phyloP scores from a whole-genome alignment of 1,140 invertebrate species.

The Condylostylus longicornis region DNA sequence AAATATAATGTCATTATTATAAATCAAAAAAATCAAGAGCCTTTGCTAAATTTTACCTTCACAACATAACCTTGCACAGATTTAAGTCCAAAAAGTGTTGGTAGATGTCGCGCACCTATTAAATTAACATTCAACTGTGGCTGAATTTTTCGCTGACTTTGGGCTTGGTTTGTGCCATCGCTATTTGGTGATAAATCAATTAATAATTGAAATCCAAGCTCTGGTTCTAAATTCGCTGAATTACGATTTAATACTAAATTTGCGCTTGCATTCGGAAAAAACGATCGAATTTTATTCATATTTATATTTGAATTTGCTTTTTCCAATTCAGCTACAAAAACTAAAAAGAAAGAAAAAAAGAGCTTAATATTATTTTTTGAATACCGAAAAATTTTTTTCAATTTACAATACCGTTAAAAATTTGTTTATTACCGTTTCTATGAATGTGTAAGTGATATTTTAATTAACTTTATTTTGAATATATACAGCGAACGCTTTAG shows the following conservation, averaged over 20 bases:
- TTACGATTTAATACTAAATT: conserved; percentile 9
- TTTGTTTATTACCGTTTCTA: too few species aligned
- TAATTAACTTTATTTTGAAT: too few species aligned
- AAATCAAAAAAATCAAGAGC: conserved; percentile 7
- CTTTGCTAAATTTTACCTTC: conserved; percentile 37
- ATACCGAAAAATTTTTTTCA: too few species aligned
- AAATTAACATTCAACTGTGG: conserved; percentile 46
- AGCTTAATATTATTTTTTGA: too few species aligned
- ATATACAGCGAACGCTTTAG: too few species aligned
- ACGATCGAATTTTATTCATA: conserved; percentile 24
- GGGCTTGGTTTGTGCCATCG: not conserved
- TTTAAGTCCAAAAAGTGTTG: conserved; percentile 53
- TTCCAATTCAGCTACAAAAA: too few species aligned
- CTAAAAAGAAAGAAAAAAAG: too few species aligned
- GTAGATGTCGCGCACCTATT: conserved; percentile 55
- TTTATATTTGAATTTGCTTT: too few species aligned
- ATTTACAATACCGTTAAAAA: too few species aligned
- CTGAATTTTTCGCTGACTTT: not conserved
- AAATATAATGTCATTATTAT: conserved; percentile 11
- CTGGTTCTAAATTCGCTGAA: conserved; percentile 42
- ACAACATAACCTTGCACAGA: conserved; percentile 59
- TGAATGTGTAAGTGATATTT: too few species aligned
- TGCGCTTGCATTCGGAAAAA: conserved; percentile 18
- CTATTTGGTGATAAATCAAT: conserved; percentile 31
- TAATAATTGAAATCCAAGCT: conserved; percentile 55